These are phyloP conservation scores for Cyclargus thomasi DNA, from an alignment of 1,140 invertebrate genomes.

Conservation along the genomic window DNA sequence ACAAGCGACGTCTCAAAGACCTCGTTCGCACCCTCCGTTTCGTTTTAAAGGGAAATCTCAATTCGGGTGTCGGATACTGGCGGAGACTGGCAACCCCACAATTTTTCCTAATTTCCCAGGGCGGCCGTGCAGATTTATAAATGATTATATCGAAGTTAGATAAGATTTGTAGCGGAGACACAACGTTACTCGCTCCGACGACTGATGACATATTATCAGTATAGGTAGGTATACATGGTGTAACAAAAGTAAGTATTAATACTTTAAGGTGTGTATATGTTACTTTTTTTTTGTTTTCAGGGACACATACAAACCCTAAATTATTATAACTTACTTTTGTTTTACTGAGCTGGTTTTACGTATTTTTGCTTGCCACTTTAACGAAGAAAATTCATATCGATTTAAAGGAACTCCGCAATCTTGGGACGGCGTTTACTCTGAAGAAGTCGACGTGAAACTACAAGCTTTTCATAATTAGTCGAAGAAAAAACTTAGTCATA, in stretches of 20 bases:
- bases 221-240: no score
- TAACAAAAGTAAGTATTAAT: no score
- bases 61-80: neutral
- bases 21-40: neutral
- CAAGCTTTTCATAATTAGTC: neutral
- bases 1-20: no score
- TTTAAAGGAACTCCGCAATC: neutral
- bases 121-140: neutral
- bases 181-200: neutral
- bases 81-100: neutral
- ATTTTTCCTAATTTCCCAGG: constrained; percentile 1
- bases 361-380: no score
- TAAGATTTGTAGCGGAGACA: neutral
- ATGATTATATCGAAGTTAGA: neutral
- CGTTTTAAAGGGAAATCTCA: neutral
- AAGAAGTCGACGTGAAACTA: neutral
- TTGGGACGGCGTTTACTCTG: neutral
- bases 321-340: no score
- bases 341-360: no score
- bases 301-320: no score
- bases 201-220: no score
- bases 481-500: neutral
- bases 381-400: no score
- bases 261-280: no score
- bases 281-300: no score